Base-by-base conservation (phyloP, 2,113 vertebrate species). In the Leptocoma aspasia region DNA sequence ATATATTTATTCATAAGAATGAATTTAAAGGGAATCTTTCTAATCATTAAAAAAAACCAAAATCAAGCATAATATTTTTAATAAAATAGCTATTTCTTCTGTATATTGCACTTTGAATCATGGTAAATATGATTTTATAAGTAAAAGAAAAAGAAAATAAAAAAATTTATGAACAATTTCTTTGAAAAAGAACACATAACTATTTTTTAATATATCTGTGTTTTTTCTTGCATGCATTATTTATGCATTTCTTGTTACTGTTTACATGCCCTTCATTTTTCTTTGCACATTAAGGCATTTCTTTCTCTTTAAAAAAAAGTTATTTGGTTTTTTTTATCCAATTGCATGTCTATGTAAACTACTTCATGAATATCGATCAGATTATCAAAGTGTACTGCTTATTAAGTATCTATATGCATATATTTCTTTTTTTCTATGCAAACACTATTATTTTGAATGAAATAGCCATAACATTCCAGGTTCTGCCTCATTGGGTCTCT, bases 401-500 rank as follows among this genome's bases (percentile, higher is more conserved):
- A 90, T 96, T 96, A 92, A 92, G 86, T 95, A 95, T 96, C 91
- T 97, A 88, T 97, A 88, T 98, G 96, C 75, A 95, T 98, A 89
- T 97, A 87, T 96, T 97, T 98, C 22, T 96, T 96, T 94, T 94
- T 93, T 94, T 98, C 94, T 98, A 97, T 98, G 98, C 97, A 98
- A 99, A 98, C 78, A 97, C 80, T 98, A 97, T 98, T 98, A 98
- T 98, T 98, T 99, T 99, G 99, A 99, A 99, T 98, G 98, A 99
- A 98, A 98, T 98, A 99, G 99, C 98, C 98, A 28, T 99, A 98
- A 99, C 98, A 99, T 99, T 99, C 98, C 99, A 99, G 99, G 99
- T 99, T 99, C 99, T 99, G 99, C 99, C 99, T 99, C 99, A 99
- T 99, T 99, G 99, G 99, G 99, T 99, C 99, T 98, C 99, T 99